Evolutionary conservation across 2,797 vertebrate species (phyloP), one percentile per base, ranked within the genome.

Genomic region (Myotis myotis): DNA sequence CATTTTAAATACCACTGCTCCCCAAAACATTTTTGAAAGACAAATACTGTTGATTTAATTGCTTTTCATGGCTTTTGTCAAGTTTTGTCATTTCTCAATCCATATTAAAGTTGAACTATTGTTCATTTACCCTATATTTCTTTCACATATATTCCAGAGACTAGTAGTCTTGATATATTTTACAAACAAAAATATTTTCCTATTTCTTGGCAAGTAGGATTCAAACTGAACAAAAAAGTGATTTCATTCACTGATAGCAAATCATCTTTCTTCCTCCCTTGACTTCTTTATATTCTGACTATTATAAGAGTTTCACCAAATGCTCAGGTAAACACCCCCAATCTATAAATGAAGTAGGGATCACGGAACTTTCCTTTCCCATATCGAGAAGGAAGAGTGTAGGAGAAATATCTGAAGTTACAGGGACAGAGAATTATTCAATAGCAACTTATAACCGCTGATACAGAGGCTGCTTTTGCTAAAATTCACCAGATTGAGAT

Each of bases 361-460:
- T 64, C 12, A 15, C 17, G 74, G 6, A 22, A 41, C 1, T 96
- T 75, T 55, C 76, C 36, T 84, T 53, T 93, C 79, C 68, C 64
- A 51, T 1, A 92, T 23, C 1, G 38, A 84, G 33, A 91, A 91
- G 6, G 60, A 87, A 96, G 92, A 44, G 55, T 68, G 0, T 1
- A 41, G 49, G 53, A 75, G 49, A 96, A 95, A 30, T 47, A 94
- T 33, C 13, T 74, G 76, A 49, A 96, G 96, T 44, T 64, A 72
- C 4, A 81, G 5, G 76, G 5, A 3, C 0, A 5, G 44, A 33
- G 19, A 82, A 75, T 78, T 96, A 92, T 71, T 70, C 6, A 25
- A 15, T 51, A 8, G 51, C 13, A 85, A 71, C 6, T 6, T 79
- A 1, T 38, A 82, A 83, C 2, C 71, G 5, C 8, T 84, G 71